These are phyloP conservation scores for Pegoplata infirma DNA, from an alignment of 2,888 invertebrate species.

Conservation along the genomic window DNA sequence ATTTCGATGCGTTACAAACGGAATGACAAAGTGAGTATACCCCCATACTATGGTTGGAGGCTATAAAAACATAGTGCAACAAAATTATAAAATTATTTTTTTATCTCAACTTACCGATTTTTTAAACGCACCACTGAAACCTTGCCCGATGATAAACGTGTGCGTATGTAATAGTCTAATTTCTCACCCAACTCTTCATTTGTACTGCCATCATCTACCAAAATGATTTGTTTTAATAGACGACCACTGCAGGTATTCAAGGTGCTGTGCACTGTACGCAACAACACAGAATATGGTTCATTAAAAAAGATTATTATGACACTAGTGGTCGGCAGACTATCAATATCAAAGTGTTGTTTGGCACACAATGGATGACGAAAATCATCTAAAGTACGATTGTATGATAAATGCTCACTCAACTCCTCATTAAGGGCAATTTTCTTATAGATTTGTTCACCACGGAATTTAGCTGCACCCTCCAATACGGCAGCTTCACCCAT, in stretches of 20 bases:
- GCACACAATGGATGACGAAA: slow-evolving; percentile 75
- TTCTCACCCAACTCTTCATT: slow-evolving; percentile 85
- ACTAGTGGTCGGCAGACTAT: slow-evolving; percentile 85
- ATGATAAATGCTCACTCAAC: slow-evolving; percentile 91
- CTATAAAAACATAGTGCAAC: too few species aligned
- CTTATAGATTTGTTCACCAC: slow-evolving; percentile 85
- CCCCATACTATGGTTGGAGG: too few species aligned
- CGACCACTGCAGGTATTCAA: slow-evolving; percentile 83
- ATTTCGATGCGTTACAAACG: too few species aligned
- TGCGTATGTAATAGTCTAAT: slow-evolving; percentile 88
- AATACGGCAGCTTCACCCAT: slow-evolving; percentile 84
- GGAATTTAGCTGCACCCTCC: slow-evolving; percentile 82
- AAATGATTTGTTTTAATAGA: slow-evolving; percentile 90
- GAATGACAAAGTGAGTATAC: too few species aligned
- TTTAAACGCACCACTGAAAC: slow-evolving; percentile 87
- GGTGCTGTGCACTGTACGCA: slow-evolving; percentile 87
- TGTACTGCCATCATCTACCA: slow-evolving; percentile 96
- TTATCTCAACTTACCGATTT: slow-evolving; percentile 81
- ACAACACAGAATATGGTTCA: slow-evolving; percentile 91
- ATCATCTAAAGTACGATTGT: slow-evolving; percentile 83
- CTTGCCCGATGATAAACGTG: slow-evolving; percentile 83
- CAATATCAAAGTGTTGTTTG: slow-evolving; percentile 79
- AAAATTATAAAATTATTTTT: too few species aligned
- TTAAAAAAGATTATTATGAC: slow-evolving; percentile 94
- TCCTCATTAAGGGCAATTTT: slow-evolving; percentile 93